phyloP scores from a whole-genome alignment of 2,797 vertebrate genomes.

The Amblyraja radiata region DNA sequence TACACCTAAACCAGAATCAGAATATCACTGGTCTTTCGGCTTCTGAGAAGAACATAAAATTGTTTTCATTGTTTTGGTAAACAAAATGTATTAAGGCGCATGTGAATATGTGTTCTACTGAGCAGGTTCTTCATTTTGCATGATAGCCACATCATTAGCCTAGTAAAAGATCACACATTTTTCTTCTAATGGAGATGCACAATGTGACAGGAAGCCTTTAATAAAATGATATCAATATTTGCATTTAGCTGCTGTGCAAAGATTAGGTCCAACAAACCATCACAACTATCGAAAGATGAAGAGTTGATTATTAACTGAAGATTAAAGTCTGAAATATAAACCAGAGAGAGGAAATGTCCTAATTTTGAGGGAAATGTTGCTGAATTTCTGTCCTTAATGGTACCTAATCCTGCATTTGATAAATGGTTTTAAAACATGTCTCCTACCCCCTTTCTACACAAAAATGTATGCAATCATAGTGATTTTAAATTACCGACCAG shows the following conservation, averaged over 20 bases:
- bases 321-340: not conserved
- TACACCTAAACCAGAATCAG: not conserved
- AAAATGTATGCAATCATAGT: not conserved
- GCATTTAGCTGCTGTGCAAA: not conserved
- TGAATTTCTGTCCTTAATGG: not conserved
- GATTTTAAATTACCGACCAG: not conserved
- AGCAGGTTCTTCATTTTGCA: not conserved
- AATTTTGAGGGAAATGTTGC: not conserved
- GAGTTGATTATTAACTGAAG: not conserved
- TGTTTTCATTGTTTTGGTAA: not conserved
- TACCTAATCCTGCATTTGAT: not conserved
- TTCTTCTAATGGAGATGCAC: not conserved
- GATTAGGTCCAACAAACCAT: not conserved
- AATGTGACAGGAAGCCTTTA: not conserved
- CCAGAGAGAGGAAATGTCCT: not conserved
- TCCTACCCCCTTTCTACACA: not conserved
- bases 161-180: not conserved
- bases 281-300: not conserved
- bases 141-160: not conserved
- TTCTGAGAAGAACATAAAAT: not conserved
- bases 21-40: not conserved
- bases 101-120: not conserved
- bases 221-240: not conserved
- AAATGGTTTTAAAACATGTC: not conserved
- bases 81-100: not conserved